Evolutionary conservation across 2,797 vertebrate species (phyloP).

Genomic region (Psittacula echo): DNA sequence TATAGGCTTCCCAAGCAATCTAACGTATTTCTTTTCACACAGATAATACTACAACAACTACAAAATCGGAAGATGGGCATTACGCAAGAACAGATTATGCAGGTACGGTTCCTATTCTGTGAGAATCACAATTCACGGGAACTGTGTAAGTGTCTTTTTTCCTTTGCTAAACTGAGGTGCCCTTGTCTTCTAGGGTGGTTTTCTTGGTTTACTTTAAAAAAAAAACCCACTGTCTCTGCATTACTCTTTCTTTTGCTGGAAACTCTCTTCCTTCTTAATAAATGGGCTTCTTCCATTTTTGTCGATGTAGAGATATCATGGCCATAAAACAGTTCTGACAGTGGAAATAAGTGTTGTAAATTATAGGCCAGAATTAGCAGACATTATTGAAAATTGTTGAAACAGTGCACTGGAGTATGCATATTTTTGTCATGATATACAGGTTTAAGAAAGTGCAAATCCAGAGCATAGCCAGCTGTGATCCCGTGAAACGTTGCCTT

Average conservation of each 20-base stretch:
- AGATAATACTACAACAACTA: conserved; percentile 91
- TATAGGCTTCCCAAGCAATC: background rate
- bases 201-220: background rate
- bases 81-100: conserved; percentile 91
- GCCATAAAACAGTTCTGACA: conserved; percentile 19
- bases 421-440: background rate
- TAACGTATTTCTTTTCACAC: conserved; percentile 51
- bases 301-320: background rate
- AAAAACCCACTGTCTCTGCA: background rate
- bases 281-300: background rate
- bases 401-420: conserved; percentile 14
- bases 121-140: background rate
- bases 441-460: conserved; percentile 32
- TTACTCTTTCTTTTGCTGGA: background rate
- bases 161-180: background rate
- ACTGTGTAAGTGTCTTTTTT: background rate
- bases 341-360: conserved; percentile 52
- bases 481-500: background rate
- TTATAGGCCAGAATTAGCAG: conserved; percentile 58
- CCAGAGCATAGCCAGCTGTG: conserved; percentile 13
- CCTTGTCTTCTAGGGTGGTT: background rate
- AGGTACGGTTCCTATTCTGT: conserved; percentile 76
- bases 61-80: conserved; percentile 92
- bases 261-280: background rate
- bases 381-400: conserved; percentile 54